These are phyloP conservation scores for Lanius ludovicianus DNA, from an alignment of 2,113 vertebrate species.

Conservation along the genomic window DNA sequence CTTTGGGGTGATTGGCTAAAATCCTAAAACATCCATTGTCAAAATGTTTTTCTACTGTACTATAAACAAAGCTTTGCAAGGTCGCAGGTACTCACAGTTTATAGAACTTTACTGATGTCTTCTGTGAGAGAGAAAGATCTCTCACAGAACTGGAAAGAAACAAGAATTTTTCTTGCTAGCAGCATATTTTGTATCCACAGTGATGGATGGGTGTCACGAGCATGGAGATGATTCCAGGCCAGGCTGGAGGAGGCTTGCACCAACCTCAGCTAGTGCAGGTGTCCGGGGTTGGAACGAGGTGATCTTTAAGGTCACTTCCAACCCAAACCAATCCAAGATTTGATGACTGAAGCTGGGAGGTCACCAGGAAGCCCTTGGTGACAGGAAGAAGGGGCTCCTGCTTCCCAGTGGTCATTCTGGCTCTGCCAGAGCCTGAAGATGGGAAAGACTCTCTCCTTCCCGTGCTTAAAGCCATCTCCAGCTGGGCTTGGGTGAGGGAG, in stretches of 20 bases:
- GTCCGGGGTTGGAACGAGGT: rapidly evolving
- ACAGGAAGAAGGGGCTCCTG: not conserved
- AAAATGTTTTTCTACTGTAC: too few relatives aligned
- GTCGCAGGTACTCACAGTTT: too few relatives aligned
- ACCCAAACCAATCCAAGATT: not conserved
- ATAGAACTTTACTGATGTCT: too few relatives aligned
- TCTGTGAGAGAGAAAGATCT: too few relatives aligned
- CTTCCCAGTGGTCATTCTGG: not conserved
- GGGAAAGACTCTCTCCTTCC: not conserved
- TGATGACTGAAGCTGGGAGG: not conserved
- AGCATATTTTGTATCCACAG: too few relatives aligned
- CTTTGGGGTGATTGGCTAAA: too few relatives aligned
- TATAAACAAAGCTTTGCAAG: too few relatives aligned
- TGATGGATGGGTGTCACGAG: not conserved
- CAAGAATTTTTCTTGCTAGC: too few relatives aligned
- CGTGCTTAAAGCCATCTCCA: not conserved
- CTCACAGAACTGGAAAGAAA: too few relatives aligned
- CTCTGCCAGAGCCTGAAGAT: not conserved
- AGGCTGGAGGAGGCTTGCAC: not conserved
- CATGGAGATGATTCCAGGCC: not conserved
- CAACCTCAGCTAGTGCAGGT: not conserved
- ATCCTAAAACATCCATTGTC: too few relatives aligned
- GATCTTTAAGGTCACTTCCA: not conserved
- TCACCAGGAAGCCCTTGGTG: not conserved
- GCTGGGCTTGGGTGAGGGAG: not conserved